Evolutionary conservation across 2,888 invertebrate genomes (phyloP).

Genomic region (Erebia ligea): DNA sequence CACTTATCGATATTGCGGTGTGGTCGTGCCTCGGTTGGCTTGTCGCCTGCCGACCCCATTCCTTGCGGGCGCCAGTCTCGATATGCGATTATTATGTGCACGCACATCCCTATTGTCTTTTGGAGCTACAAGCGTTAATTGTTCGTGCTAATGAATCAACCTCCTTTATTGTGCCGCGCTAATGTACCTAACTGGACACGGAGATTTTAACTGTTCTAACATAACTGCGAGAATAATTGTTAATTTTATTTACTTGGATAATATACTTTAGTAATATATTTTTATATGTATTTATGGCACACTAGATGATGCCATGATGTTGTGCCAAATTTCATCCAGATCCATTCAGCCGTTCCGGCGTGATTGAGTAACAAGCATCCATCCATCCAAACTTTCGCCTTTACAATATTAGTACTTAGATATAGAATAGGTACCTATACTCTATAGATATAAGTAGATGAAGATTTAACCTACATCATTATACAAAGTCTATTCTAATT

Average conservation of each 20-base stretch:
- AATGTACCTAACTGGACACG: slow-evolving; percentile 16
- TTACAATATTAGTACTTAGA: no score
- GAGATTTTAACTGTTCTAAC: slow-evolving; percentile 10
- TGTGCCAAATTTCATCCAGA: not conserved
- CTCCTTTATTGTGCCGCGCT: slow-evolving; percentile 35
- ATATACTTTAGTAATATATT: no score
- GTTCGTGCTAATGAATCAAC: slow-evolving; percentile 42
- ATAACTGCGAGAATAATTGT: slow-evolving; percentile 9
- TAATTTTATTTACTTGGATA: not conserved
- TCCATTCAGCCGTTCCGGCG: no score
- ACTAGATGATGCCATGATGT: no score
- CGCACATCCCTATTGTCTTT: slow-evolving; percentile 74
- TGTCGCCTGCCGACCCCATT: slow-evolving; percentile 56
- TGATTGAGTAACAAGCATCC: no score
- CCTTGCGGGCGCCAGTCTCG: slow-evolving; percentile 61
- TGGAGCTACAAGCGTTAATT: slow-evolving; percentile 44
- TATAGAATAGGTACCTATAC: no score
- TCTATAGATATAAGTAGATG: no score
- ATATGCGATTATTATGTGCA: slow-evolving; percentile 58
- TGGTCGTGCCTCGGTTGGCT: slow-evolving; percentile 54
- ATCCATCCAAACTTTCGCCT: no score
- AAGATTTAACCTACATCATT: no score
- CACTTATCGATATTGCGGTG: slow-evolving; percentile 61
- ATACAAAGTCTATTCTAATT: no score
- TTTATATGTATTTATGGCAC: no score